These are phyloP conservation scores for Zygogramma bicolorata DNA, from an alignment of 2,888 invertebrate species.

Conservation along the genomic window DNA sequence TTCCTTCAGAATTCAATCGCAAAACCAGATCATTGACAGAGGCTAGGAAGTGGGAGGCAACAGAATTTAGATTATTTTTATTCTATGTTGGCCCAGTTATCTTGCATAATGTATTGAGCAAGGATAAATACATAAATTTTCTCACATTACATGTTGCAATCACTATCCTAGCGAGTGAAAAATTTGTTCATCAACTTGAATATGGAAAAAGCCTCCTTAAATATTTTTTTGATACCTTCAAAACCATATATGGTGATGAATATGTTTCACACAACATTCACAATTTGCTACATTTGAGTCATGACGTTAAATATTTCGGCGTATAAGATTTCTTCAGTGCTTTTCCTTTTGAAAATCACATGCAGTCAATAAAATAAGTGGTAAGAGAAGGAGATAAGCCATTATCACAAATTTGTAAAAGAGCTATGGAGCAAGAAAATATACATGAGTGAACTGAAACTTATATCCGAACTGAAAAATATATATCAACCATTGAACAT, in stretches of 20 bases:
- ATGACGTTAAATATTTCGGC: constrained; percentile 28
- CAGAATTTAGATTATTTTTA: constrained; percentile 33
- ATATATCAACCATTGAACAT: neutral
- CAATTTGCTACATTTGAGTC: constrained; percentile 38
- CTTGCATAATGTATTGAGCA: constrained; percentile 9
- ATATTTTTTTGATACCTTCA: constrained; percentile 17
- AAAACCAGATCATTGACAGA: constrained; percentile 32
- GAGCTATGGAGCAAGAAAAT: constrained; percentile 11
- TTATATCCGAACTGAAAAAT: neutral
- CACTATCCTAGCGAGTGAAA: constrained; percentile 17
- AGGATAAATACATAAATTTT: constrained; percentile 28
- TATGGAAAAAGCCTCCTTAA: constrained; percentile 12
- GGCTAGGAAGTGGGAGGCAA: constrained; percentile 37
- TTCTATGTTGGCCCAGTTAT: constrained; percentile 39
- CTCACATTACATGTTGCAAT: constrained; percentile 30
- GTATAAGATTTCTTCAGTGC: constrained; percentile 11
- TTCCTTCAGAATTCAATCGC: constrained; percentile 22
- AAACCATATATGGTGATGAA: constrained; percentile 14
- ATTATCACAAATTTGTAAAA: constrained; percentile 15
- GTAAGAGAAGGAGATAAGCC: constrained; percentile 22
- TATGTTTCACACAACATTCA: constrained; percentile 23
- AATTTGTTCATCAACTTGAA: neutral
- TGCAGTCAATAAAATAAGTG: constrained; percentile 16
- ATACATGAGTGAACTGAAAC: neutral
- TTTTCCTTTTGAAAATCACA: constrained; percentile 23